phyloP scores from a whole-genome alignment of 2,888 invertebrate genomes.

The Chalcosyrphus nemorum region DNA sequence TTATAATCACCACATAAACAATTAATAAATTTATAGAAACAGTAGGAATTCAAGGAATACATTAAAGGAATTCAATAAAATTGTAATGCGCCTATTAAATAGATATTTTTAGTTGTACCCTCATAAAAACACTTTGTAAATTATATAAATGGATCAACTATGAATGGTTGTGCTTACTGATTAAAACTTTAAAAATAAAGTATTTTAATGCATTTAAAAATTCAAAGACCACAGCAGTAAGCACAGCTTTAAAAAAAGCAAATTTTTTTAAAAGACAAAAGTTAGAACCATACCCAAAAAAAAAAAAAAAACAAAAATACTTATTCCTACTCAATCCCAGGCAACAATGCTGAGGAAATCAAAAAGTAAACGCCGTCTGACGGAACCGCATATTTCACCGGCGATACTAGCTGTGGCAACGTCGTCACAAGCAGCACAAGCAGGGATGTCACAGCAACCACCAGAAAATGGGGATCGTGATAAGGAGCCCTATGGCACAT shows the following conservation, averaged over 20 bases:
- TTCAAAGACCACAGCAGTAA: not conserved
- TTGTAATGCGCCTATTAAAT: constrained; percentile 68
- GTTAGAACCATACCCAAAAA: constrained; percentile 1
- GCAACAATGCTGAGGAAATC: constrained; percentile 99
- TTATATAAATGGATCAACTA: constrained; percentile 37
- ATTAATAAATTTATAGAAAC: not conserved
- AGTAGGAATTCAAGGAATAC: not conserved
- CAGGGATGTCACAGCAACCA: constrained; percentile 75
- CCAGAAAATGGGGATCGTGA: constrained; percentile 85
- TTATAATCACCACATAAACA: not conserved
- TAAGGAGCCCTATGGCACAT: constrained; percentile 80
- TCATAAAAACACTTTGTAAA: constrained; percentile 38
- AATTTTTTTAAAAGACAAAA: constrained; percentile 13
- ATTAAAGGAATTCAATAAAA: not conserved
- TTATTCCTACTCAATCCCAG: constrained; percentile 83
- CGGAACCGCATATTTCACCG: constrained; percentile 89
- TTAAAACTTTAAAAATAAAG: constrained; percentile 10
- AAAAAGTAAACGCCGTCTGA: constrained; percentile 98
- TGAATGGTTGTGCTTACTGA: constrained; percentile 50
- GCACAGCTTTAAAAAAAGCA: not conserved
- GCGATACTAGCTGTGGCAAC: constrained; percentile 78
- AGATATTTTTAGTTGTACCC: constrained; percentile 55
- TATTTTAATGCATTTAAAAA: not conserved
- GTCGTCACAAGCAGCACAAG: constrained; percentile 76
- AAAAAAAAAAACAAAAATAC: constrained; percentile 33